A percentile compares a stretch with the other conserved stretches of the same genome.
Evolutionary conservation across 2,888 invertebrate species (phyloP).

Genomic region (Napeogenes inachia): DNA sequence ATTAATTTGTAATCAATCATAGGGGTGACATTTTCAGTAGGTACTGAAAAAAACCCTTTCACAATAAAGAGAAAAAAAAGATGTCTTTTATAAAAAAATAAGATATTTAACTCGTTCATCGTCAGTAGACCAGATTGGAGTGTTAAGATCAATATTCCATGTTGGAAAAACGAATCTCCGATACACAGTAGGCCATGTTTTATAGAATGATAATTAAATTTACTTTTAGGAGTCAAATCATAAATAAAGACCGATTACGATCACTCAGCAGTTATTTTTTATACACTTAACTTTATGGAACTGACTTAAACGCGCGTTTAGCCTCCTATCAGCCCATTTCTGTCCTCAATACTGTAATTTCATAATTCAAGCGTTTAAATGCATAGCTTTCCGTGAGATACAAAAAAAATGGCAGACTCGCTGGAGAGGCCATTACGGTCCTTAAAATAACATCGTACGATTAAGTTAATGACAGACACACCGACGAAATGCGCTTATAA

Average conservation of each 20-base stretch:
- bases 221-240: not conserved
- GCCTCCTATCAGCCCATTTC: slow-evolving; percentile 52
- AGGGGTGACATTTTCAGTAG: too few species aligned
- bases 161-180: too few species aligned
- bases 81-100: too few species aligned
- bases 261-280: slow-evolving; percentile 9
- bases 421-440: slow-evolving; percentile 70
- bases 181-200: too few species aligned
- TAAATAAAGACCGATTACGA: not conserved
- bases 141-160: too few species aligned
- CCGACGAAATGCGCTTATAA: slow-evolving; percentile 76
- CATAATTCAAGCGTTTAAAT: slow-evolving; percentile 77
- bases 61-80: too few species aligned
- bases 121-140: too few species aligned
- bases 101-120: too few species aligned
- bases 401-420: slow-evolving; percentile 60
- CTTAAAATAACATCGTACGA: slow-evolving; percentile 78
- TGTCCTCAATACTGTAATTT: slow-evolving; percentile 75
- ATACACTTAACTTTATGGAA: slow-evolving; percentile 18
- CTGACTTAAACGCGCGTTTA: slow-evolving; percentile 26
- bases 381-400: slow-evolving; percentile 75
- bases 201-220: too few species aligned
- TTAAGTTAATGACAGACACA: slow-evolving; percentile 77
- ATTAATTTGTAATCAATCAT: too few species aligned
- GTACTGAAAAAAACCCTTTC: too few species aligned